phyloP scores from a whole-genome alignment of 2,113 vertebrate species.

The Rhinolophus ferrumequinum region DNA sequence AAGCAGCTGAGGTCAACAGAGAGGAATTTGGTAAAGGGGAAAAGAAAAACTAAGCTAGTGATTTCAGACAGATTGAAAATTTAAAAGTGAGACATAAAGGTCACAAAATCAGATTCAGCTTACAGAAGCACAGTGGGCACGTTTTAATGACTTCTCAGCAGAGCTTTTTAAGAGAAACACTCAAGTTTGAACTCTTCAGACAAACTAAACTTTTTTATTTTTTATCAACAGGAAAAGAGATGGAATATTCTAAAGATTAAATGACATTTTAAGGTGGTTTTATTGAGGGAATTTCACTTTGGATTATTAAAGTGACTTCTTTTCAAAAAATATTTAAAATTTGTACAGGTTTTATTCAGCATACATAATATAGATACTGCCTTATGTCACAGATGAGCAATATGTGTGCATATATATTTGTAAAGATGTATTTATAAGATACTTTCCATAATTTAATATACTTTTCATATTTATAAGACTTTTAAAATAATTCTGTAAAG shows the following conservation, averaged over 20 bases:
- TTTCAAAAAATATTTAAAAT: background rate
- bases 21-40: conserved; percentile 64
- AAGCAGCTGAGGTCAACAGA: conserved; percentile 61
- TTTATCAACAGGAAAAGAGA: conserved; percentile 54
- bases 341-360: background rate
- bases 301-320: conserved; percentile 12
- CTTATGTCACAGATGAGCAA: background rate
- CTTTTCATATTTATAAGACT: background rate
- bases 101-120: conserved; percentile 73
- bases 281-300: conserved; percentile 29
- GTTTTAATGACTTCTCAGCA: conserved; percentile 78
- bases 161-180: conserved; percentile 63
- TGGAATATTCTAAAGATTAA: conserved; percentile 69
- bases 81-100: conserved; percentile 76
- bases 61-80: conserved; percentile 77
- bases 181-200: conserved; percentile 34
- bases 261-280: conserved; percentile 49
- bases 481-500: conserved; percentile 27
- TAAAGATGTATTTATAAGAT: background rate
- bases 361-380: background rate
- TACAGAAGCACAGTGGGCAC: conserved; percentile 69
- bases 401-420: background rate
- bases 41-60: conserved; percentile 56
- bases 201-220: conserved; percentile 50
- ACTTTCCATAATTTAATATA: conserved; percentile 39